Base-by-base conservation (phyloP, 2,888 invertebrate species). In the Clusia tigrina region DNA sequence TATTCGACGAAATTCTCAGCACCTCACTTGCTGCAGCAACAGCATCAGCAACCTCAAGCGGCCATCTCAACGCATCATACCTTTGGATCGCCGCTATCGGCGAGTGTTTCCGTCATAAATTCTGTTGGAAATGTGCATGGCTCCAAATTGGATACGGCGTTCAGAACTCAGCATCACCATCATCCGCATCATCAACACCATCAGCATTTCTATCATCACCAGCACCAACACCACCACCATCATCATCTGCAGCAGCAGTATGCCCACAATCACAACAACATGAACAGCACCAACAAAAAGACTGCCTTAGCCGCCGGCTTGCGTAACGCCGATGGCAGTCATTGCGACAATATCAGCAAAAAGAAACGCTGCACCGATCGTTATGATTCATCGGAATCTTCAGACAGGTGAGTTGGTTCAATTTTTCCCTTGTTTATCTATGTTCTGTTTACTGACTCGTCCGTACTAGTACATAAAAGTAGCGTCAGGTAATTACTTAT, bases 381-480 rank as follows among this genome's bases (percentile, higher is more conserved):
- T 87, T 94, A 93, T 87, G 94, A 95, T 88, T 94, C 94, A 85
- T 94, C 94, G 79, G 94, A 94, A 86, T 94, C 94, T 80, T 94
- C 94, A 86, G 94, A 94, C 92, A 94, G 94, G 94, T 94, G 85
- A 88, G 87, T 67, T 55, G 26, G 20, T 17, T 15, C 2, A 9
- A 17, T 10, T 18, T 24, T 20, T 32, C 12, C 5, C 32, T 32
- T 32, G 32, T 32, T 5, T 32, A 32, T 32, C 32, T n/a, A n/a
- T n/a, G n/a, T n/a, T n/a, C n/a, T n/a, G n/a, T n/a, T n/a, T n/a
- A n/a, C n/a, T n/a, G n/a, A n/a, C n/a, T n/a, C n/a, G n/a, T n/a
- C n/a, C n/a, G n/a, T n/a, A n/a, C n/a, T n/a, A n/a, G n/a, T n/a
- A n/a, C n/a, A n/a, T n/a, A n/a, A n/a, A n/a, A n/a, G n/a, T n/a